Conservation (phyloP, 2,888 invertebrate species). For the Habrosyne pyritoides region DNA sequence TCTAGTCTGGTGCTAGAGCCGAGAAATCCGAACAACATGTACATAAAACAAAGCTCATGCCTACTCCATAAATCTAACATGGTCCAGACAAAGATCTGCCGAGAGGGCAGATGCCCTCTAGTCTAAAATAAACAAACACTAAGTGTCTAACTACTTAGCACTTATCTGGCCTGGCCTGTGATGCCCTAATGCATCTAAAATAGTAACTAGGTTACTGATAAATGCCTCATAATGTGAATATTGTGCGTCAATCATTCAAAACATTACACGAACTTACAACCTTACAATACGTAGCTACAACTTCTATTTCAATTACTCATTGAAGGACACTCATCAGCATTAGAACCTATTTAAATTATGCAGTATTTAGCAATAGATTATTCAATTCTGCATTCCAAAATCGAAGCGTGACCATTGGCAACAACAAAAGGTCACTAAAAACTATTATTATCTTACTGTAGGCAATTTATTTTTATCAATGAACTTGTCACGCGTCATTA, state of each 20-base stretch:
- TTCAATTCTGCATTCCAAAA: constrained; percentile 4
- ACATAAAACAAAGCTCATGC: no score
- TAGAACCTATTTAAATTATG: not conserved
- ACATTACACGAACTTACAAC: not conserved
- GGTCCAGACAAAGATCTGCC: no score
- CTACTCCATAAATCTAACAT: not conserved
- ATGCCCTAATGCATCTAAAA: constrained; percentile 4
- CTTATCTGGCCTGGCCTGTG: not conserved
- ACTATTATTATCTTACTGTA: constrained; percentile 43
- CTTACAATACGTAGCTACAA: not conserved
- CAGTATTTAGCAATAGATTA: constrained; percentile 6
- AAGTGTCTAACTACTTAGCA: not conserved
- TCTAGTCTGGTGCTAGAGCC: not conserved
- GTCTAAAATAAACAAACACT: not conserved
- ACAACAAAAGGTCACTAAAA: constrained; percentile 58
- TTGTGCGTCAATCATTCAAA: not conserved
- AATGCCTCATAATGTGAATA: not conserved
- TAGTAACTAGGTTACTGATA: not conserved
- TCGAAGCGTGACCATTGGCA: constrained; percentile 35
- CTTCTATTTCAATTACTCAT: not conserved
- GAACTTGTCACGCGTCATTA: constrained; percentile 68
- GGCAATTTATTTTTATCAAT: constrained; percentile 72
- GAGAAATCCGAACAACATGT: no score
- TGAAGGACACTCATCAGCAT: not conserved
- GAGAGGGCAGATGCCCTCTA: no score